A percentile compares a stretch with the other conserved stretches of the same genome.
Evolutionary conservation across 2,888 invertebrate genomes (phyloP).

Genomic region (Macrosoma leucophasiata): DNA sequence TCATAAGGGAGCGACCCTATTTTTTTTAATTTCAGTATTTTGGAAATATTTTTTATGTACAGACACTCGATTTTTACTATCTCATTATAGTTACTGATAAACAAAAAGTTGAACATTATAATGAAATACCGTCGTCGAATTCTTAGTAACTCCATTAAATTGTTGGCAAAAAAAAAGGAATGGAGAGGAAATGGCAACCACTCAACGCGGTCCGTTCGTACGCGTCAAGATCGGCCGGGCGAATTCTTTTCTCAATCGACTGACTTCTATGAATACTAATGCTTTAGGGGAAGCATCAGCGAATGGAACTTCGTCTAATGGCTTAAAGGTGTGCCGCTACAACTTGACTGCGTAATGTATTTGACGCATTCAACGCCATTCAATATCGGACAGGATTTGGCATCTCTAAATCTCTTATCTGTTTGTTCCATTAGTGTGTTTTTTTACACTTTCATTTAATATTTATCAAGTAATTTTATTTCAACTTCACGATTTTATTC

Average conservation of each 20-base stretch:
- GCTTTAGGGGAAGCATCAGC: slow-evolving; percentile 50
- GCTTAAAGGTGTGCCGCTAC: slow-evolving; percentile 17
- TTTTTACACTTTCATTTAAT: no score
- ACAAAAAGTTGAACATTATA: slow-evolving; percentile 56
- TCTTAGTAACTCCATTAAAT: slow-evolving; percentile 68
- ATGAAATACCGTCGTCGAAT: slow-evolving; percentile 60
- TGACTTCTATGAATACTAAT: slow-evolving; percentile 73
- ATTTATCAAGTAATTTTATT: no score
- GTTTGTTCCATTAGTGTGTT: no score
- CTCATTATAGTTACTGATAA: neutral
- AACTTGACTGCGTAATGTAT: no score
- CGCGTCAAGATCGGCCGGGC: slow-evolving; percentile 58
- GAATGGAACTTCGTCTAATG: slow-evolving; percentile 51
- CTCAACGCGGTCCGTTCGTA: slow-evolving; percentile 52
- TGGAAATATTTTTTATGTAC: no score
- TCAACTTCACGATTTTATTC: no score
- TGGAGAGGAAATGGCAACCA: slow-evolving; percentile 62
- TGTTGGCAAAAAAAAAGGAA: slow-evolving; percentile 64
- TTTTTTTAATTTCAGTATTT: slow-evolving; percentile 38
- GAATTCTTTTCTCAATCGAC: slow-evolving; percentile 71
- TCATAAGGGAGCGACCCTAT: slow-evolving; percentile 8
- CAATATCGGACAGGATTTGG: no score
- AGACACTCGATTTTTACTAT: no score
- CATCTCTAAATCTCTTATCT: no score
- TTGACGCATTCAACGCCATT: no score